These are phyloP conservation scores for Cathartes aura DNA, from an alignment of 2,113 vertebrate species.

Conservation along the genomic window DNA sequence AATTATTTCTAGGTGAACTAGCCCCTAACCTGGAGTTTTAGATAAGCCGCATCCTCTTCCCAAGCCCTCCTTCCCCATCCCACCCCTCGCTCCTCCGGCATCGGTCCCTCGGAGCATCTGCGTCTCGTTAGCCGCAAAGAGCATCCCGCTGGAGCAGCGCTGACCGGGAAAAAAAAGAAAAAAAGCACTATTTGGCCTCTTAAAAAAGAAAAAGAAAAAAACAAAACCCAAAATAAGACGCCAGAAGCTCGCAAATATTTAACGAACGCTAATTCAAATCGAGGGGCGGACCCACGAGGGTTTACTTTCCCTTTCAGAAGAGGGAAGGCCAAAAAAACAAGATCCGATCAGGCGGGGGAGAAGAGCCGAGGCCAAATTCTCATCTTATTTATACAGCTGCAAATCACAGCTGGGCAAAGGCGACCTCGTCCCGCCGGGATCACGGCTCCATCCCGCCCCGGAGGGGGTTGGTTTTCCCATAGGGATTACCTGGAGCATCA, in stretches of 20 bases:
- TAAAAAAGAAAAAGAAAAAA: background rate
- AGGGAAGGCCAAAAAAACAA: background rate
- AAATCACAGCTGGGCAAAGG: constrained; percentile 9
- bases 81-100: background rate
- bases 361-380: background rate
- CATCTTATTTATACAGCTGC: constrained; percentile 12
- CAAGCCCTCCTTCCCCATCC: background rate
- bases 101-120: background rate
- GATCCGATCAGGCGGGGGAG: background rate
- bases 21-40: background rate
- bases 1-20: background rate
- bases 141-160: background rate
- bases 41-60: background rate
- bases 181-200: background rate
- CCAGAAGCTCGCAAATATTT: background rate
- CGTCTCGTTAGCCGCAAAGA: background rate
- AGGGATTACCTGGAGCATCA: background rate
- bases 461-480: fast-evolving
- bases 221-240: fast-evolving
- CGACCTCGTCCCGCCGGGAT: background rate
- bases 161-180: too few species aligned
- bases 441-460: fast-evolving
- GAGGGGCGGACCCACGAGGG: background rate
- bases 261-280: background rate
- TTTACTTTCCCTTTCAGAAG: background rate